Evolutionary conservation across 2,113 vertebrate genomes (phyloP), one percentile per base, ranked within the genome.

Genomic region (Perca schrenkii): DNA sequence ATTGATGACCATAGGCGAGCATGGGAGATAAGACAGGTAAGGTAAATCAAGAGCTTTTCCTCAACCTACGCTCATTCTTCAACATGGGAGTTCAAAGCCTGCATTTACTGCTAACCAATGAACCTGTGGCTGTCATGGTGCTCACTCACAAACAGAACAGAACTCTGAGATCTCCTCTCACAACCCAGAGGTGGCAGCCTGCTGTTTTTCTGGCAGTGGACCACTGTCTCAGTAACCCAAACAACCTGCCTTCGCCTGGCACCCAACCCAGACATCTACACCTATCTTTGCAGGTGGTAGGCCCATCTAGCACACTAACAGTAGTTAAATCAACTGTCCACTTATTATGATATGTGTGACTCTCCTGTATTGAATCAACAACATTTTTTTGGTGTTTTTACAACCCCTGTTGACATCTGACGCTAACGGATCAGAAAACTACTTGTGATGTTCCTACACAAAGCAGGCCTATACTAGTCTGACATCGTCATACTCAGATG

Each of bases 111-210:
- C 54, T 62, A 28, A 25, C 46, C 65, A 21, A 5, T 22, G 21
- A n/a, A 47, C 34, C 63, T 3, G 31, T 61, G 61, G 34, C 60
- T 74, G 46, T 80, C 43, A 60, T 74, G 4, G 15, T 63, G 22
- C 54, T 36, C 25, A 17, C 25, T 43, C 22, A 50, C 28, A 6
- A 49, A 68, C 21, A 40, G 31, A 53, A 52, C 47, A 79, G 28
- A 53, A 15, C 3, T 62, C n/a, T 31, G 46, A 34, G 40, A 31
- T 54, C 74, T 58, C 16, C 4, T 53, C 58, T 28, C n/a, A 50
- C 1, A n/a, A 46, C 16, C 28, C n/a, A 36, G 17, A 50, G 3
- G 77, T 63, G 21, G 13, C 34, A 72, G 56, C 56, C 43, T 66
- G 15, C 17, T n/a, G 15, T 21, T 22, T 74, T 61, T 67, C 34